Percentiles rank a stretch among this genome's conserved stretches.
Conservation (phyloP, 2,113 vertebrate genomes). For the Pseudopodoces humilis region DNA sequence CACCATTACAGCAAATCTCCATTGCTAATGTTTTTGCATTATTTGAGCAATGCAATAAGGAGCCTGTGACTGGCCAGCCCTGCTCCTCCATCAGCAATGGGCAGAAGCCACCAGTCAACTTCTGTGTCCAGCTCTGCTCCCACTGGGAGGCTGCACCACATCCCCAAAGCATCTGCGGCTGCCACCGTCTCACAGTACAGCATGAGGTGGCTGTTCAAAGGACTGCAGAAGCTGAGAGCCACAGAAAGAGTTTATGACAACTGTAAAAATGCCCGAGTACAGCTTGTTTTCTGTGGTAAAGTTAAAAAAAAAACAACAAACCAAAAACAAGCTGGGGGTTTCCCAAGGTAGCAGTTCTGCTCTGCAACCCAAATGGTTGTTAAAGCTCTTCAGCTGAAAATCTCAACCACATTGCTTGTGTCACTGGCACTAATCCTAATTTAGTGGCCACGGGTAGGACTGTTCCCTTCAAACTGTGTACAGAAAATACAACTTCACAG, state of each 20-base stretch:
- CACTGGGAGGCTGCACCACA: background rate
- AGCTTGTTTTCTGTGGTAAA: background rate
- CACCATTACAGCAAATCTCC: slow-evolving; percentile 72
- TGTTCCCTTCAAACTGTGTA: background rate
- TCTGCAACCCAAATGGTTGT: background rate
- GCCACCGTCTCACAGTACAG: background rate
- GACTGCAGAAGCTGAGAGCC: background rate
- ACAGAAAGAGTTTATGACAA: background rate
- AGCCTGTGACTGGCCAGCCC: background rate
- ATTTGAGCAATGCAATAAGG: slow-evolving; percentile 42
- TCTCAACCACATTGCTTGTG: background rate
- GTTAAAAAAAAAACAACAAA: background rate
- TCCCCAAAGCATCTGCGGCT: background rate
- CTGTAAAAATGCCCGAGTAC: background rate
- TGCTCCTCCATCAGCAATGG: background rate
- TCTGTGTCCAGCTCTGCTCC: background rate
- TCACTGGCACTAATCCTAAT: background rate
- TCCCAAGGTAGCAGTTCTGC: background rate
- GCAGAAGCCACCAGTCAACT: background rate
- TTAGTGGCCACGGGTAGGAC: background rate
- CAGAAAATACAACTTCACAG: background rate
- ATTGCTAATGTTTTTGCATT: slow-evolving; percentile 69
- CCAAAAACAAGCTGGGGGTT: background rate
- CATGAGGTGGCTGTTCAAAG: background rate
- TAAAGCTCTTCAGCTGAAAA: background rate